Conservation (phyloP, 2,888 invertebrate genomes). For the Coelogynopora nodosa region DNA sequence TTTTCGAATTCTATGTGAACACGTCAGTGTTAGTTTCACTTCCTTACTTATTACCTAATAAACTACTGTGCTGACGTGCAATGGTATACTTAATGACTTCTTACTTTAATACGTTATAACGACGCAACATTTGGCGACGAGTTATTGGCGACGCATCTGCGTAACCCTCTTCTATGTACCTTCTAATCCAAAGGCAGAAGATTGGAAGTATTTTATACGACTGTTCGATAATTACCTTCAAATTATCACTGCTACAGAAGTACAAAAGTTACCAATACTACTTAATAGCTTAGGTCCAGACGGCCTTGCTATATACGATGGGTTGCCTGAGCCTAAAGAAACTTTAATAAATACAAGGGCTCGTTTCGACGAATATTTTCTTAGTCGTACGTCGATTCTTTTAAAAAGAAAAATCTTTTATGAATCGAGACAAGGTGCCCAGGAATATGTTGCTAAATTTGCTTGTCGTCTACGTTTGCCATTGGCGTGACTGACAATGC, state of each 20-base stretch:
- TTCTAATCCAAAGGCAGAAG: not conserved
- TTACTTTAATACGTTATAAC: conserved; percentile 17
- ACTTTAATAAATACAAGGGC: not conserved
- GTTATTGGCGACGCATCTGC: not conserved
- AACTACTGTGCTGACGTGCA: not conserved
- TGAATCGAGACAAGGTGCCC: not conserved
- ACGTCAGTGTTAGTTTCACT: too few relatives aligned
- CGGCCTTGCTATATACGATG: not conserved
- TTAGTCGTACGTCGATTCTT: not conserved
- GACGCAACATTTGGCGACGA: not conserved
- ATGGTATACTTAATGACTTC: too few relatives aligned
- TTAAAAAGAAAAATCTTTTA: not conserved
- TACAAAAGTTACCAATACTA: not conserved
- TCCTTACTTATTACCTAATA: conserved; percentile 46
- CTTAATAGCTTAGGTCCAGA: not conserved
- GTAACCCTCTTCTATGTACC: not conserved
- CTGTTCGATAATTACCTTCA: not conserved
- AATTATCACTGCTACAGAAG: not conserved
- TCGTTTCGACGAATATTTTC: not conserved
- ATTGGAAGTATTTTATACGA: not conserved
- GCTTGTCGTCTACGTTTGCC: not conserved
- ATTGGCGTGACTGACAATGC: not conserved
- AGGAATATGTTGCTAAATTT: not conserved
- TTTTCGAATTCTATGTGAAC: too few relatives aligned
- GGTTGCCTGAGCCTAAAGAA: not conserved